Evolutionary conservation across 2,797 vertebrate species (phyloP), one percentile per base, ranked within the genome.

Genomic region (Labeo calbasu): DNA sequence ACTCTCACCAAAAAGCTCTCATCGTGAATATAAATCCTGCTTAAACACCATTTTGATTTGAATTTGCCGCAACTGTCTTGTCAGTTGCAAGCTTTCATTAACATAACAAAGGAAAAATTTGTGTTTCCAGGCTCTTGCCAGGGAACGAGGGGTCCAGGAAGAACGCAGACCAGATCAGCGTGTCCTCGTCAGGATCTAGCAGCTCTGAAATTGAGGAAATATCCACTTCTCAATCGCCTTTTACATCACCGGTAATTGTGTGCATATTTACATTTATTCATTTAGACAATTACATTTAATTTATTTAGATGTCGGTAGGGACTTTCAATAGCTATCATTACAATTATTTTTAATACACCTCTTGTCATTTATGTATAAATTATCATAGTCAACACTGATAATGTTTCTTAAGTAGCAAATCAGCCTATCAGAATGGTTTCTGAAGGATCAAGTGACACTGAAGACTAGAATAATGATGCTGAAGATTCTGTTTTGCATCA

Each of bases 1-100:
- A 93, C 95, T 80, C 92, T 96, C 70, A 88, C 93, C 2, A 97
- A 94, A 92, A 96, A 96, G 78, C 94, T 97, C 9, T 89, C 94
- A 15, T 89, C 90, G 97, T 97, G 93, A 95, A 97, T 94, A 28
- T 81, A 3, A 57, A 5, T 23, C 10, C 15, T 10, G 11, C 10
- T 32, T 77, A 43, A 40, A 57, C 53, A 9, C 21, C 53, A 9
- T 40, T 43, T 59, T 15, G 36, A 36, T 6, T 59, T 1, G 21
- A 59, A 13, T 61, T 75, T n/a, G 3, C 32, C 40, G 51, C 21
- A 46, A 17, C 59, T 61, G 4, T 23, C 55, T 36, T 61, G 15
- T 61, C n/a, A 61, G 14, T 36, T 61, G n/a, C 21, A 77, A 77
- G 32, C 53, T 59, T 59, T 43, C 14, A 43, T 43, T 23, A 43